Conservation (phyloP, 2,113 vertebrate species). For the Pandion haliaetus region DNA sequence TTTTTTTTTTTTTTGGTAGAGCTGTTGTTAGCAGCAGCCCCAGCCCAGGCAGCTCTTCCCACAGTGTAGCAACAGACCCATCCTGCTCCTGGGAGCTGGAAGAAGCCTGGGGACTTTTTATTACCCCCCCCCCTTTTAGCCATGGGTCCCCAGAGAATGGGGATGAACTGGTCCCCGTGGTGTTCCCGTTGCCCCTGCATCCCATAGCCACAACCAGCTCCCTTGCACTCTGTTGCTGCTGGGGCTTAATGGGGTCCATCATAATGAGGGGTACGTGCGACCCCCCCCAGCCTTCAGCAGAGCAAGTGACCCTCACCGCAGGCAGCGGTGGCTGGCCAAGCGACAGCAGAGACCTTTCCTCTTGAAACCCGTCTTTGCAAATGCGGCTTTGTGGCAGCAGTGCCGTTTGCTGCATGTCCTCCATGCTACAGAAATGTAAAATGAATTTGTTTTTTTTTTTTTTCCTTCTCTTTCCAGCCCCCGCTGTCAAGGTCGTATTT, state of each 20-base stretch:
- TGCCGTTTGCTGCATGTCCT: not conserved
- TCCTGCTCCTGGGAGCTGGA: not conserved
- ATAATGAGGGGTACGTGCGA: not conserved
- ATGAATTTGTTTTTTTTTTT: not conserved
- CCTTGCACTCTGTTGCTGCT: not conserved
- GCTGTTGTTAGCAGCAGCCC: not conserved
- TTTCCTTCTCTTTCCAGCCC: not conserved
- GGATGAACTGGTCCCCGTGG: not conserved
- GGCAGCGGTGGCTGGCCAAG: not conserved
- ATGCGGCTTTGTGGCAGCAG: rapidly evolving
- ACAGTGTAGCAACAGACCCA: not conserved
- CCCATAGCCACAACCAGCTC: not conserved
- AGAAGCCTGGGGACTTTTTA: not conserved
- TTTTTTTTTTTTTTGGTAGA: not conserved
- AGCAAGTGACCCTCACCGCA: not conserved
- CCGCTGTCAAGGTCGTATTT: not conserved
- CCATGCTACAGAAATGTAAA: not conserved
- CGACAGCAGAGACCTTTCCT: not conserved
- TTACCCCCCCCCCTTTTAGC: not conserved
- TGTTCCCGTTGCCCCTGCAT: not conserved
- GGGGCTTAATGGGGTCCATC: not conserved
- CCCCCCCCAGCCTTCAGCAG: not conserved
- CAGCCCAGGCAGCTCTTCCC: not conserved
- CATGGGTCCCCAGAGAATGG: not conserved
- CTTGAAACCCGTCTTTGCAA: rapidly evolving